These are phyloP conservation scores for Grammomys surdaster DNA, from an alignment of 2,113 vertebrate species.

Conservation along the genomic window DNA sequence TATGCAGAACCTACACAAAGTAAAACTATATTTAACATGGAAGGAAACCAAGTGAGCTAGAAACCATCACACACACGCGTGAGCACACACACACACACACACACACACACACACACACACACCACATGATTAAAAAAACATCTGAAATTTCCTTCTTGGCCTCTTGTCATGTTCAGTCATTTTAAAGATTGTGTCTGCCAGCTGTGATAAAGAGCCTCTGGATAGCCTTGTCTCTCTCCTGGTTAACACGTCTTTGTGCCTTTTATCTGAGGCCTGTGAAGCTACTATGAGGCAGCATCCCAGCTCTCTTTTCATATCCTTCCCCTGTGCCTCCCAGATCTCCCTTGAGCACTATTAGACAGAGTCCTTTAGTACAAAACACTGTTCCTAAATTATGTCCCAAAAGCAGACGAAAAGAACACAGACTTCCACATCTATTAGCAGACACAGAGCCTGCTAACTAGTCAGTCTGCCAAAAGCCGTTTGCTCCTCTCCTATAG, in stretches of 20 bases:
- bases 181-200: not conserved
- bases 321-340: not conserved
- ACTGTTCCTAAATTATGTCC: slow-evolving; percentile 51
- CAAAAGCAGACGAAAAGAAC: slow-evolving; percentile 75
- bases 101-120: too few species aligned
- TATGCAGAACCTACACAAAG: slow-evolving; percentile 32
- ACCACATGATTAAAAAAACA: not conserved
- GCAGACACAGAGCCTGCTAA: slow-evolving; percentile 63
- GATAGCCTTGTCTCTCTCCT: not conserved
- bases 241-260: not conserved
- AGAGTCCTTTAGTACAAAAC: slow-evolving; percentile 51
- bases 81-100: too few species aligned
- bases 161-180: slow-evolving; percentile 23
- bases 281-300: not conserved
- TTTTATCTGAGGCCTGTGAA: slow-evolving; percentile 51
- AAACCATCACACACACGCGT: not conserved
- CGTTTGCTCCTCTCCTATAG: slow-evolving; percentile 57
- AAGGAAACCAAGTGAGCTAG: slow-evolving; percentile 25
- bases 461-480: slow-evolving; percentile 68
- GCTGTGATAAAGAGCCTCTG: not conserved
- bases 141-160: slow-evolving; percentile 32
- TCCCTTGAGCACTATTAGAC: slow-evolving; percentile 54
- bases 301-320: slow-evolving; percentile 50
- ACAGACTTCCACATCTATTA: slow-evolving; percentile 59
- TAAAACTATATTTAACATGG: slow-evolving; percentile 51